Base-by-base conservation (phyloP, 92 coral and sea anemone species). In the Siderastrea radians region DNA sequence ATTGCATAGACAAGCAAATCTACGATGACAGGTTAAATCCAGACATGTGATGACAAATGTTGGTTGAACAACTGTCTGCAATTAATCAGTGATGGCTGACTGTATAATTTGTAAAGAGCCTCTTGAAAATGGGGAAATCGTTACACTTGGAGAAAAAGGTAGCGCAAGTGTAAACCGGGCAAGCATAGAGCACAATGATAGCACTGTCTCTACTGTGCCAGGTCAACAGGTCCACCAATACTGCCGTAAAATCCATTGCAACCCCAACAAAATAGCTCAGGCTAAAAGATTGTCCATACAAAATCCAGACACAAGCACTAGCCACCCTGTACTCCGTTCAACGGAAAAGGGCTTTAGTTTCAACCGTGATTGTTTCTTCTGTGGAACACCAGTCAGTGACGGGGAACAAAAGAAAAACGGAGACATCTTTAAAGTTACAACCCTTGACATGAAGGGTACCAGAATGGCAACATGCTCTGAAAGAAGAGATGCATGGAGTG, bases 401-500 rank as follows among this genome's bases (percentile, higher is more conserved):
- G 55, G 19, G 19, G 75, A 48, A 13, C 55, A 71, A 12, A 15
- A 49, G 44, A 67, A 77, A 67, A 73, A 50, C 52, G 19, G 47
- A 5, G 62, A 64, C 2, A 15, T 49, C 1, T 79, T 64, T 16
- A 63, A 6, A 1, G 84, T 79, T 11, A 79, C 84, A 79, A 79
- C 84, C 14, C 1, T 64, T 5, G 62, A 67, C 1, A 79, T 49
- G 73, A 79, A 79, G 62, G 84, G 64, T 62, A 49, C 84, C 1
- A 79, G 71, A 61, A 26, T 83, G 57, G 66, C 62, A 5, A 72
- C 14, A 57, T 84, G 73, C 49, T 75, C 50, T 45, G 74, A 84
- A 14, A 84, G 89, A 54, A 38, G 16, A 11, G 89, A 76, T 76
- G 74, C 82, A 51, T 85, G 83, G 83, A 70, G 75, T 51, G 83